Evolutionary conservation across 1,140 invertebrate genomes (phyloP).

Genomic region (Orchesella cincta): DNA sequence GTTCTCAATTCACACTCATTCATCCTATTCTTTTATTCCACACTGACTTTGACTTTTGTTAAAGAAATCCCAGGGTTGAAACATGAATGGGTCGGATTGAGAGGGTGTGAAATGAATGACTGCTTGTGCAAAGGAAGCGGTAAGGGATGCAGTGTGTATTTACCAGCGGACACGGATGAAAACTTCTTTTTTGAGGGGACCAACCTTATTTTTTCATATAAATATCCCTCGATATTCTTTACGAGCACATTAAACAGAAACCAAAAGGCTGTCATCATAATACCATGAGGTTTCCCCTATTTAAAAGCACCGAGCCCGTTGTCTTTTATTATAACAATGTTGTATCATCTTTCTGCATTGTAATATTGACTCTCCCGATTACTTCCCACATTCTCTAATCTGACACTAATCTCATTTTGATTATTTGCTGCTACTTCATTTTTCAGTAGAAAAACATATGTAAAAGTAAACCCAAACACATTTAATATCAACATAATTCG

Average conservation of each 20-base stretch:
- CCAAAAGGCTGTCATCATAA: conserved; percentile 1
- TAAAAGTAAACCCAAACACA: background rate
- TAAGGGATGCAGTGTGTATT: no score
- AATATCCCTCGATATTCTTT: no score
- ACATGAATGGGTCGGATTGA: no score
- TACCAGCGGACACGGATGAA: no score
- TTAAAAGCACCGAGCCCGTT: background rate
- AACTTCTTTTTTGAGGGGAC: no score
- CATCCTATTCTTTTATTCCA: no score
- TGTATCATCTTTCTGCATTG: background rate
- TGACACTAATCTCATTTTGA: conserved; percentile 47
- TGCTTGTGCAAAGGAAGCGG: no score
- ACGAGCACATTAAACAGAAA: background rate
- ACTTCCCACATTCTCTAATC: conserved; percentile 42
- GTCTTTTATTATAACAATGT: background rate
- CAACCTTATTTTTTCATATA: no score
- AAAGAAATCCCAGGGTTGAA: no score
- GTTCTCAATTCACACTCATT: no score
- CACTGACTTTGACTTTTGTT: no score
- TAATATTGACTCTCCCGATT: background rate
- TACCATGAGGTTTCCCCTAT: background rate
- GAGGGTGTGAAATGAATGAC: no score
- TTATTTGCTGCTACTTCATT: conserved; percentile 21
- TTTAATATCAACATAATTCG: background rate
- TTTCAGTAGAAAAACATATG: background rate